Evolutionary conservation across 2,888 invertebrate species (phyloP), one percentile per base, ranked within the genome.

Genomic region (Archaeoteleia sp.): DNA sequence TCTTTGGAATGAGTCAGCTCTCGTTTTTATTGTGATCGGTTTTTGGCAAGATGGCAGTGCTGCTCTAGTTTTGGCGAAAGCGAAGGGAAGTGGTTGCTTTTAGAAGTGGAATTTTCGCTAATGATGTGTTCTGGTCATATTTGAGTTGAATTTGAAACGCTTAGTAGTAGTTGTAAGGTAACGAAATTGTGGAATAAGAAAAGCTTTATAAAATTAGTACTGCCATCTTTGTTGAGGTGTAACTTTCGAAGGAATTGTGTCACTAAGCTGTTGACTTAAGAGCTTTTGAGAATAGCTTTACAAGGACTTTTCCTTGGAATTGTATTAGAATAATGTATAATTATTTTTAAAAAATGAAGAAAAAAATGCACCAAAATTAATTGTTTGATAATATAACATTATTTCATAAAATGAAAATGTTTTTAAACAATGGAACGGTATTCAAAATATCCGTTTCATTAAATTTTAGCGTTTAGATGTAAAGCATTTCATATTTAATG

Each of bases 21-120:
- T n/a, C 45, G 48, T 43, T 48, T 30, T 43, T 61, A 67, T 67
- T 67, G 67, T 67, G 67, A 67, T 67, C 61, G 60, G 67, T 58
- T 67, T 67, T 60, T 67, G n/a, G 67, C 55, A 61, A 67, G 67
- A 61, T 67, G 67, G 67, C 67, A 67, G 61, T 61, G 13, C 67
- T 42, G 67, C 61, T 61, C 61, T 55, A 57, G 51, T 67, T 61
- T 67, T 20, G 20, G 20, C 20, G 20, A 5, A 20, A 20, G 3
- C 20, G 5, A 20, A 20, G 3, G 20, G 2, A 20, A 2, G 2
- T 20, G 3, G 20, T 20, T 20, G 20, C n/a, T 20, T 20, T 20
- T 20, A 20, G 20, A 20, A 20, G 20, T 4, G 20, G 20, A 20
- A 20, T 20, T 20, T 20, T 20, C 5, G n/a, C 20, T 2, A 20